Evolutionary conservation across 2,113 vertebrate species (phyloP), one percentile per base, ranked within the genome.

Genomic region (Pygoscelis adeliae): DNA sequence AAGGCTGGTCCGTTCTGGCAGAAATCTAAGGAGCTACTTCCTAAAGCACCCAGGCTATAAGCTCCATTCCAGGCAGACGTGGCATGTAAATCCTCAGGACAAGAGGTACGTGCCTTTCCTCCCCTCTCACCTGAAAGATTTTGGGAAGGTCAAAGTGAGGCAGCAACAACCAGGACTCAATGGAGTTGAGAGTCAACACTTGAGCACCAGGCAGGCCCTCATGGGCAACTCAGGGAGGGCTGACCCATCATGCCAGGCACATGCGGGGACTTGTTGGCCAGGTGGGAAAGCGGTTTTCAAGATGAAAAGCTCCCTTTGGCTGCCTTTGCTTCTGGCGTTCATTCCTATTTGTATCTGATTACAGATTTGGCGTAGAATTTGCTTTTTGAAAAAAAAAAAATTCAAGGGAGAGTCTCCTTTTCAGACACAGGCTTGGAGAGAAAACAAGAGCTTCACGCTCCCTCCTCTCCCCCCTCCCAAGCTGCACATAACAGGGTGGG

Each of bases 311-410:
- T 95, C 72, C 61, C 13, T 89, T 53, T 93, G 76, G 84, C 81
- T 83, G 76, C 47, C 34, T 87, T 70, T 89, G 53, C 86, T 95
- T 91, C 63, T 94, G 81, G 82, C 49, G 4, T 83, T 79, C 9
- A 1, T 81, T 96, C 61, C 34, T 93, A 78, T 90, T 96, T 61
- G n/a, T 69, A 93, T 94, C 86, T 87, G 72, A 84, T 91, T 96
- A 93, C 22, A 15, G 47, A 63, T 79, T 23, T 91, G 88, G 92
- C 46, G 1, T 6, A 63, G 47, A 79, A 62, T 72, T 83, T 61
- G 23, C 47, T 55, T 81, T 87, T 49, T 21, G 44, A 6, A 50
- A 77, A 73, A 56, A 84, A 47, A 18, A 44, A 59, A 49, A 53
- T 7, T 62, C 46, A 71, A 66, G 47, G 40, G 52, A 62, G 61